Conservation (phyloP, 2,113 vertebrate species). For the Spizaetus ornatus region DNA sequence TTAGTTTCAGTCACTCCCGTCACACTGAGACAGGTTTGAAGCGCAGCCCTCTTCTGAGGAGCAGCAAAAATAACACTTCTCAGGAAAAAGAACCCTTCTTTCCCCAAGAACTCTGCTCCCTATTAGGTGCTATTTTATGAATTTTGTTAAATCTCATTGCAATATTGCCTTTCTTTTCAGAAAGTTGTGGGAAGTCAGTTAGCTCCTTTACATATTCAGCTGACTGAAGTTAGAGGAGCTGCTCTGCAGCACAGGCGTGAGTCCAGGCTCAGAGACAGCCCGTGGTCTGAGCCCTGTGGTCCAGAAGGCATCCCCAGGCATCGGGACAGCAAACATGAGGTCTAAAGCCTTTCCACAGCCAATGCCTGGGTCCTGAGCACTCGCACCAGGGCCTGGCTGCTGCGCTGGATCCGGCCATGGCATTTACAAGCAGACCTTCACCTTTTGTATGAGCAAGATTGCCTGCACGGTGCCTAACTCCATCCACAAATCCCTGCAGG, state of each 20-base stretch:
- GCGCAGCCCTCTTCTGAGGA: not conserved
- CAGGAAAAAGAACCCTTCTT: not conserved
- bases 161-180: not conserved
- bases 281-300: not conserved
- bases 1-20: not conserved
- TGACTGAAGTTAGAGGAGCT: not conserved
- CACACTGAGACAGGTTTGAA: not conserved
- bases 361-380: not conserved
- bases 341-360: not conserved
- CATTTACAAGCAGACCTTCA: not conserved
- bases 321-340: not conserved
- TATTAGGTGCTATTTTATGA: not conserved
- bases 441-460: not conserved
- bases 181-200: not conserved
- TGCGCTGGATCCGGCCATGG: not conserved
- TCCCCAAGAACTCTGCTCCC: not conserved
- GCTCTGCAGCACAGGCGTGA: not conserved
- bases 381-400: not conserved
- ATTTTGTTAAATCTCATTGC: not conserved
- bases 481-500: not conserved
- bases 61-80: not conserved
- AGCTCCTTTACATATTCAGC: not conserved
- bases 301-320: not conserved
- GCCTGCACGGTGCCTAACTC: not conserved
- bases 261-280: not conserved